phyloP scores from a whole-genome alignment of 2,797 vertebrate species.

The Urosaurus nigricauda region DNA sequence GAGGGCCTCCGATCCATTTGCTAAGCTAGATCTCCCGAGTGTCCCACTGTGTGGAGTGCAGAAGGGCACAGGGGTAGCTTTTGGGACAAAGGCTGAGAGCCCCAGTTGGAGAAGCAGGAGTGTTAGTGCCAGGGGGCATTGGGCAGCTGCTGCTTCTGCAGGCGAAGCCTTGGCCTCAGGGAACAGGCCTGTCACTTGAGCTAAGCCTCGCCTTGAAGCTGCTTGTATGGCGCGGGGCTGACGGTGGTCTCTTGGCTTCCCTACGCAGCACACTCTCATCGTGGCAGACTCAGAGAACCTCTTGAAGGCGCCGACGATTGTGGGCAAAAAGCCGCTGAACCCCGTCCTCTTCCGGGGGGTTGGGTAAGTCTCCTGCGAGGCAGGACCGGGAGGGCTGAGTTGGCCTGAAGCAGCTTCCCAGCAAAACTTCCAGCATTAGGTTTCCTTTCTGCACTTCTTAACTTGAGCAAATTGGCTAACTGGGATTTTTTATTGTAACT shows the following conservation, averaged over 20 bases:
- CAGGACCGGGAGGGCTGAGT: rapidly evolving
- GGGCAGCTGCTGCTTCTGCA: background rate
- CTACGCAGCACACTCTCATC: constrained; percentile 89
- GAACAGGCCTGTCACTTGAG: background rate
- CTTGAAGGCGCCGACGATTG: constrained; percentile 96
- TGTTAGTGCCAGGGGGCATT: no score
- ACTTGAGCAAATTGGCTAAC: background rate
- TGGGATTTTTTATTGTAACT: background rate
- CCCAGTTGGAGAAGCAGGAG: background rate
- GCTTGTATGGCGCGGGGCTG: rapidly evolving
- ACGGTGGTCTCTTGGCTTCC: rapidly evolving
- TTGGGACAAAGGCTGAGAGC: no score
- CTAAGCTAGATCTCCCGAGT: no score
- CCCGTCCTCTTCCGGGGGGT: constrained; percentile 96
- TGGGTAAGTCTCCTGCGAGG: constrained; percentile 84
- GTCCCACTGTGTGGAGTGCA: no score
- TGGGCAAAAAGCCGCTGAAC: constrained; percentile 88
- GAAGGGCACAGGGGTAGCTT: no score
- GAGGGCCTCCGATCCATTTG: no score
- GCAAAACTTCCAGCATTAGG: no score
- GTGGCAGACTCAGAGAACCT: constrained; percentile 93
- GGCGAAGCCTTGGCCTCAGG: no score
- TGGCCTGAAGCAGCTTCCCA: background rate
- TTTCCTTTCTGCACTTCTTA: no score
- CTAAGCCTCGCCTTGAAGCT: background rate